Percentiles rank a stretch among this genome's conserved stretches.
phyloP scores from a whole-genome alignment of 2,888 invertebrate genomes.

The Loripinus fragilis region DNA sequence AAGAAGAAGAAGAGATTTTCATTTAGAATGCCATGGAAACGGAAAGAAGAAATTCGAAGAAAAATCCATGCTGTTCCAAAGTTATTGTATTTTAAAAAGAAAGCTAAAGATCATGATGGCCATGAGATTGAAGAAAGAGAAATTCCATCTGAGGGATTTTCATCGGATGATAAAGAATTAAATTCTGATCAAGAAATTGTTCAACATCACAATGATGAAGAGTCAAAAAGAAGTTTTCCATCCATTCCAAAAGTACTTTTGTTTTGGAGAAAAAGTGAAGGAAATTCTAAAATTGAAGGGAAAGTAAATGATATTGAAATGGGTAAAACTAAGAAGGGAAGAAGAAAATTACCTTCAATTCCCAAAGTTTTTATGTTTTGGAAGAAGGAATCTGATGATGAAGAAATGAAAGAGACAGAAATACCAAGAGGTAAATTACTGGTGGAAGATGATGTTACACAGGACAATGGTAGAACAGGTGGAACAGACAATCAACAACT shows the following conservation, averaged over 20 bases:
- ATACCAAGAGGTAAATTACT: background rate
- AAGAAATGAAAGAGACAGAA: background rate
- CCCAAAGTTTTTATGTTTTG: background rate
- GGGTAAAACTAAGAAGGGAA: background rate
- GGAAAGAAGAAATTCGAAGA: slow-evolving; percentile 46
- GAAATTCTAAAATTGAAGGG: background rate
- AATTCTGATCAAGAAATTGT: background rate
- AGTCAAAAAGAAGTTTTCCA: background rate
- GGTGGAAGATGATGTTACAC: background rate
- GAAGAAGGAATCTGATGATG: background rate
- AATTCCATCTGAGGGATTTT: slow-evolving; percentile 49
- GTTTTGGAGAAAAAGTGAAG: background rate
- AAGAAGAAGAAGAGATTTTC: slow-evolving; percentile 61
- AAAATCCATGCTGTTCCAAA: slow-evolving; percentile 68
- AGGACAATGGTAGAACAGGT: background rate
- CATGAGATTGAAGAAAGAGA: slow-evolving; percentile 34
- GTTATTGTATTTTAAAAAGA: slow-evolving; percentile 58
- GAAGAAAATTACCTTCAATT: slow-evolving; percentile 1
- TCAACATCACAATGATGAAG: background rate
- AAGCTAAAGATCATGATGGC: slow-evolving; percentile 33
- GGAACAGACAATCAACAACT: background rate
- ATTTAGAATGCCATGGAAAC: slow-evolving; percentile 49
- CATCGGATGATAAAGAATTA: slow-evolving; percentile 21
- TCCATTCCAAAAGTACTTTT: background rate
- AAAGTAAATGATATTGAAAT: background rate